Evolutionary conservation across 2,888 invertebrate species (phyloP), one percentile per base, ranked within the genome.

Genomic region (Campoplex capitator): DNA sequence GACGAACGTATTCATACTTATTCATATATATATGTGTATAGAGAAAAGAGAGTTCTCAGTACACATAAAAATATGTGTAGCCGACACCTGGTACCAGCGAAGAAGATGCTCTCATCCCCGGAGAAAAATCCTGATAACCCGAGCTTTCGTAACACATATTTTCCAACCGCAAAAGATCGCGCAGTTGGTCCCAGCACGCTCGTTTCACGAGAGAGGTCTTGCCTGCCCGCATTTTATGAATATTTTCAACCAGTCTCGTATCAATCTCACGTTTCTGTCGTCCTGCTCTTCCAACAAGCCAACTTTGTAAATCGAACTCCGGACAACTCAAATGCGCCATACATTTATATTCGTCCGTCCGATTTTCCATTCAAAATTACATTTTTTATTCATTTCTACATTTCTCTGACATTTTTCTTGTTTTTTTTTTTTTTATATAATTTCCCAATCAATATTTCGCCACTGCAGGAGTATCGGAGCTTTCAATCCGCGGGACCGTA

Each of bases 171-270:
- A 76, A 75, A 80, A 82, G 56, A 86, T 84, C 84, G 75, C 84
- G 75, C 77, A 77, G 78, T 87, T 84, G 82, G 78, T 84, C 82
- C 82, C 84, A 23, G 56, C 32, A 74, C 65, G 62, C 81, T 82
- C 78, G 84, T 87, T 84, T 65, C 78, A 62, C 48, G 79, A 70
- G 78, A 54, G 58, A 80, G 71, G 28, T 79, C 56, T 84, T 62
- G 51, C 73, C 23, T 62, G 51, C 73, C 23, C 45, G 68, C 65
- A 65, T 84, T 87, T 87, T 87, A 84, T 87, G 84, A 87, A 84
- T 87, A 84, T 87, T 82, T 81, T 65, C 58, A 87, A 74, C 56
- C 67, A 79, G 79, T 75, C 76, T 54, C 83, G 76, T 84, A 87
- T 87, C 81, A 87, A 84, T 87, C 84, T 87, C 81, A 18, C 48